phyloP scores from a whole-genome alignment of 2,888 invertebrate genomes.

The Deroplatys truncata region DNA sequence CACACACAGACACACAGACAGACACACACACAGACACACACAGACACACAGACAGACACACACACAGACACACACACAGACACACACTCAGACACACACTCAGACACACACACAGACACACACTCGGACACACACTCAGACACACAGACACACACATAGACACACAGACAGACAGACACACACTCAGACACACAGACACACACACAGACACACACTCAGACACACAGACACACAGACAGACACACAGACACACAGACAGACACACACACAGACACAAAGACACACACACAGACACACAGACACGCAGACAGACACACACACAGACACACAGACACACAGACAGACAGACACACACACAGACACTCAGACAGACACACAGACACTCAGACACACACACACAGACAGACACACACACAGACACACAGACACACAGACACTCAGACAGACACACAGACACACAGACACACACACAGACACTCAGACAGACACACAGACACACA shows the following conservation, averaged over 20 bases:
- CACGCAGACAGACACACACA: too few species aligned
- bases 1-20: too few species aligned
- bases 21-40: too few species aligned
- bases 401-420: not conserved
- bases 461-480: not conserved
- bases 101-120: not conserved
- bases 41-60: too few species aligned
- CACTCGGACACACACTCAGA: not conserved
- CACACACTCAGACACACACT: too few species aligned
- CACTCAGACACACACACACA: not conserved
- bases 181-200: not conserved
- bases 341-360: not conserved
- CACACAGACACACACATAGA: too few species aligned
- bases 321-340: too few species aligned
- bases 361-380: not conserved
- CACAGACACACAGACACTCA: not conserved
- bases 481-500: not conserved
- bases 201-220: not conserved
- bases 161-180: not conserved
- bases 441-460: not conserved
- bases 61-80: too few species aligned
- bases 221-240: not conserved
- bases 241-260: not conserved
- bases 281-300: too few species aligned
- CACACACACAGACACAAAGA: too few species aligned